Base-by-base conservation (phyloP, 53 echinoderm and acorn worm species). In the Holothuria scabra region DNA sequence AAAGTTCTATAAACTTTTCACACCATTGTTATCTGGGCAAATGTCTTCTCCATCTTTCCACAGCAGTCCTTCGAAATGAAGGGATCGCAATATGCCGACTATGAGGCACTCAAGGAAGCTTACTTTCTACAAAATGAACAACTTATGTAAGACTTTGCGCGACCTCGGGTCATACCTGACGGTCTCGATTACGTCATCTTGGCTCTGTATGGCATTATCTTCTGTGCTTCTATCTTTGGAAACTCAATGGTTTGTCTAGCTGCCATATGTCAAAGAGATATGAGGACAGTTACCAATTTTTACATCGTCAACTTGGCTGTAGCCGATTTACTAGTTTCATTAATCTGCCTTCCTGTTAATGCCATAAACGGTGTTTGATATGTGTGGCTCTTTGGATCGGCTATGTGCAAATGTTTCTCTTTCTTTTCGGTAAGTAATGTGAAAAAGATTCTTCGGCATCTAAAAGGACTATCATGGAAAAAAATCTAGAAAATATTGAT, bases 251-350 rank as follows among this genome's bases (percentile, higher is more conserved):
- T 97, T 3, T 94, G 94, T 74, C 65, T 90, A 25, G 97, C 97
- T 25, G 97, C 94, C 6, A 70, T 92, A 37, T 81, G 89, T 19
- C 94, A 94, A 48, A 87, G 90, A 67, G 94, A 97, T 78, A 97
- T 97, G 96, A 87, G 96, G 13, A 91, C 96, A 3, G 92, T 92
- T 5, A 93, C 93, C 75, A 96, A 96, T 66, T 94, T 92, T 74
- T 97, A 97, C 85, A 97, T 97, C 28, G 91, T 96, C 46, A 97
- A 97, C 76, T 65, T 97, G 14, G 92, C 94, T 9, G 84, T 92
- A 35, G 94, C 97, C 21, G 97, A 97, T 81, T 88, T 97, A 24
- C 66, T 97, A 61, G 94, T 97, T 25, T 88, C 94, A 0, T 57
- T 97, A 24, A 86, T 94, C 6, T 97, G 97, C 71, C 88, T 97